These are phyloP conservation scores for Astropecten irregularis DNA, from an alignment of 53 echinoderm and acorn worm species.

Conservation along the genomic window DNA sequence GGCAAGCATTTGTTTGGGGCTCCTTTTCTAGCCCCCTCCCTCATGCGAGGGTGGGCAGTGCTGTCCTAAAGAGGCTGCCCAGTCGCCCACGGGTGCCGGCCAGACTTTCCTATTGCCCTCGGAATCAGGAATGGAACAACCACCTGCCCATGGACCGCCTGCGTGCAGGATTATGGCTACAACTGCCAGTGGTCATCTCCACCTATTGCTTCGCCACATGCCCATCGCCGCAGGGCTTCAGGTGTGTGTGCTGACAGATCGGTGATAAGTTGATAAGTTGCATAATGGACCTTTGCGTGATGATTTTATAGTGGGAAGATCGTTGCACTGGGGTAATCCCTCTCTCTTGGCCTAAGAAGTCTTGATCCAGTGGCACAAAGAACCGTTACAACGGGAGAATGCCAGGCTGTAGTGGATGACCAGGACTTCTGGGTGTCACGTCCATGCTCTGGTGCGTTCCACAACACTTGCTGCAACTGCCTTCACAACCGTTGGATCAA, in stretches of 20 bases:
- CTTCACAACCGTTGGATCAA: neutral
- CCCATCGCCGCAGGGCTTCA: conserved; percentile 47
- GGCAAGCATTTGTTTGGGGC: conserved; percentile 29
- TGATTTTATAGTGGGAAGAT: conserved; percentile 18
- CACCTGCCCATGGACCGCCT: conserved; percentile 13
- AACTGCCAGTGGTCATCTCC: conserved; percentile 51
- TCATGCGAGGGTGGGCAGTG: conserved; percentile 61
- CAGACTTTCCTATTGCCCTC: conserved; percentile 24
- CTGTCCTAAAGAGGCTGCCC: conserved; percentile 36
- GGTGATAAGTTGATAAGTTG: too few relatives aligned
- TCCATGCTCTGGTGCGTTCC: conserved; percentile 23
- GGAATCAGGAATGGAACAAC: neutral
- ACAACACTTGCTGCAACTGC: conserved; percentile 7
- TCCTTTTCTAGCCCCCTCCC: conserved; percentile 40
- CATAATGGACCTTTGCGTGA: too few relatives aligned
- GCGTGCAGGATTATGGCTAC: conserved; percentile 34
- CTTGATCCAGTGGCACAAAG: conserved; percentile 17
- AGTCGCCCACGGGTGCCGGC: conserved; percentile 31
- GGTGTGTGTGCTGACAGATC: too few relatives aligned
- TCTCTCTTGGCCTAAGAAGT: conserved; percentile 43
- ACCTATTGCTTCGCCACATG: conserved; percentile 38
- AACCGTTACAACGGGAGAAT: conserved; percentile 15
- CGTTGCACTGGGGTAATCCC: conserved; percentile 23
- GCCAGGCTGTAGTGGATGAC: conserved; percentile 46
- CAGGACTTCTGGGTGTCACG: neutral